Conservation (phyloP, 2,113 vertebrate species). For the Pachyramphus minor region DNA sequence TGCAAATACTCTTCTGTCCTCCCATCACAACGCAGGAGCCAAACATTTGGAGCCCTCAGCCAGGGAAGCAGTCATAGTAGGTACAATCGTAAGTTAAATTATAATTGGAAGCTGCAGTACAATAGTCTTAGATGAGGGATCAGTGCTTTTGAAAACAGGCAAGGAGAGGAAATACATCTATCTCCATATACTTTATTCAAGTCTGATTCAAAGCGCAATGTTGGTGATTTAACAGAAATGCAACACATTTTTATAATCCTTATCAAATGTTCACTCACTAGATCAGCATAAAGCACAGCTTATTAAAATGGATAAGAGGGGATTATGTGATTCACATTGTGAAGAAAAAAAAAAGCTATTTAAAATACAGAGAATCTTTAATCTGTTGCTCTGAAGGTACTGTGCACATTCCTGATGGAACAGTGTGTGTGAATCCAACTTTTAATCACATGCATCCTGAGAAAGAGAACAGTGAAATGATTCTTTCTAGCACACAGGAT, state of each 20-base stretch:
- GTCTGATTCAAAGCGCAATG: constrained; percentile 2
- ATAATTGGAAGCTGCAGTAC: neutral
- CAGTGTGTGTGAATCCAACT: neutral
- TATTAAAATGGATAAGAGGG: constrained; percentile 59
- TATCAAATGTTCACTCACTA: constrained; percentile 58
- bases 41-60: neutral
- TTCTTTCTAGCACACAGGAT: neutral
- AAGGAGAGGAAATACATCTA: neutral
- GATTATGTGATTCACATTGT: constrained; percentile 51
- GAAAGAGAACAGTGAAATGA: neutral
- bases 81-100: neutral
- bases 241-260: constrained; percentile 62
- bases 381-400: constrained; percentile 51
- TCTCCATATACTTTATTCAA: neutral
- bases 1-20: neutral
- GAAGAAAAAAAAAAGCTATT: constrained; percentile 17
- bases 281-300: constrained; percentile 45
- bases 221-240: constrained; percentile 48
- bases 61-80: neutral
- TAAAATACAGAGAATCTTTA: constrained; percentile 49
- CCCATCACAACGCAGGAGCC: neutral
- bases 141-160: neutral
- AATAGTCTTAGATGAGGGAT: neutral
- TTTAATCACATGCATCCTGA: constrained; percentile 41
- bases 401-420: neutral